phyloP scores from a whole-genome alignment of 2,888 invertebrate genomes.

The Euphydryas editha region DNA sequence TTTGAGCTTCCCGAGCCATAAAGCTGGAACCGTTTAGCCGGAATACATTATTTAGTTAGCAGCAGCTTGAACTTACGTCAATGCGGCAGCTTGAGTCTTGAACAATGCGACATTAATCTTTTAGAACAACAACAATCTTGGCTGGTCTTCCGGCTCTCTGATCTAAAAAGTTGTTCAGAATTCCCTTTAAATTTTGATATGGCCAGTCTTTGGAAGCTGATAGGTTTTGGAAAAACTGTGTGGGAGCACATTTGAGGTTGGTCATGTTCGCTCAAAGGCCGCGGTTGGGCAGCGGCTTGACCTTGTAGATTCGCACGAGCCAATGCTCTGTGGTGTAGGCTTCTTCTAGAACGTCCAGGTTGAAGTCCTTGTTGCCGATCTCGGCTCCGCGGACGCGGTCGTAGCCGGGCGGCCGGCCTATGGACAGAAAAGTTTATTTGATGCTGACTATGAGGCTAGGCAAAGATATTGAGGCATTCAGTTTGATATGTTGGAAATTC shows the following conservation, averaged over 20 bases:
- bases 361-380: slow-evolving; percentile 99
- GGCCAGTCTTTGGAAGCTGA: neutral
- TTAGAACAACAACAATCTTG: neutral
- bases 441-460: neutral
- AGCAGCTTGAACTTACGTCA: too few relatives aligned
- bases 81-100: too few relatives aligned
- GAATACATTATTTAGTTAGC: too few relatives aligned
- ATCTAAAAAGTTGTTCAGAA: neutral
- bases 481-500: too few relatives aligned
- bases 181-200: neutral
- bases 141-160: neutral
- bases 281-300: slow-evolving; percentile 96
- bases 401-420: slow-evolving; percentile 96
- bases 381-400: slow-evolving; percentile 98
- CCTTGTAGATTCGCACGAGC: slow-evolving; percentile 99
- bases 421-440: neutral
- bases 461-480: too few relatives aligned
- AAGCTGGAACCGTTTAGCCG: too few relatives aligned
- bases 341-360: slow-evolving; percentile 98
- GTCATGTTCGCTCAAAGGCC: slow-evolving; percentile 83
- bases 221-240: neutral
- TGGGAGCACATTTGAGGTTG: neutral
- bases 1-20: too few relatives aligned
- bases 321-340: slow-evolving; percentile 99
- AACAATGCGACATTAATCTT: too few relatives aligned